phyloP scores from a whole-genome alignment of 2,888 invertebrate species.

The Heliconius ismenius region DNA sequence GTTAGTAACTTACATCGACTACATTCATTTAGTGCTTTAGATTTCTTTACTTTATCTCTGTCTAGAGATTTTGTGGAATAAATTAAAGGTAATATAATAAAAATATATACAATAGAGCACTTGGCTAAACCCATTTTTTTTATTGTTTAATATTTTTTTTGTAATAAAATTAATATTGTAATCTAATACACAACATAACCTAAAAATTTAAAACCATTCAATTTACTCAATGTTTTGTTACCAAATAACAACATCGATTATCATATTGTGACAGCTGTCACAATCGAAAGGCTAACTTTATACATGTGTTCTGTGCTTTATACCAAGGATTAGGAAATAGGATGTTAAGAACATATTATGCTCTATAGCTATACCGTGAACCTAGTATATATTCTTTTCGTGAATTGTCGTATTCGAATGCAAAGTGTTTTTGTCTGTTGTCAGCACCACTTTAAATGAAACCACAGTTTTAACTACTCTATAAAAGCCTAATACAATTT shows the following conservation, averaged over 20 bases:
- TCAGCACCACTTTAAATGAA: no score
- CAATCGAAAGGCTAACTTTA: not conserved
- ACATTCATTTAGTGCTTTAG: conserved; percentile 71
- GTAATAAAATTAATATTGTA: not conserved
- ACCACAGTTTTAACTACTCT: no score
- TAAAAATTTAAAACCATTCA: not conserved
- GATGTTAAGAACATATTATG: no score
- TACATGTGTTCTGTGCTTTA: no score
- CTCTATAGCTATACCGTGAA: no score
- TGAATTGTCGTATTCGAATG: no score
- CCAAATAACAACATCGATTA: not conserved
- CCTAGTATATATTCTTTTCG: no score
- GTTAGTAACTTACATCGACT: conserved; percentile 87
- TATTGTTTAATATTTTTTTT: not conserved
- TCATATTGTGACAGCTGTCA: not conserved
- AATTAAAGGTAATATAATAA: conserved; percentile 16
- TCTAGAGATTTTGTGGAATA: conserved; percentile 44
- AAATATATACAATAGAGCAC: conserved; percentile 13
- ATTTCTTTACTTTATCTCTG: conserved; percentile 36
- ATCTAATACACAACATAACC: not conserved
- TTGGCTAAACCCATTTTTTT: conserved; percentile 9
- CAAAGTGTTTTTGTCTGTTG: no score
- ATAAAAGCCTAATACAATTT: no score
- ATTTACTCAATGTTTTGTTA: not conserved
- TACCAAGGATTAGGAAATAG: no score